Conservation (phyloP, 2,113 vertebrate genomes). For the Corynorhinus townsendii region DNA sequence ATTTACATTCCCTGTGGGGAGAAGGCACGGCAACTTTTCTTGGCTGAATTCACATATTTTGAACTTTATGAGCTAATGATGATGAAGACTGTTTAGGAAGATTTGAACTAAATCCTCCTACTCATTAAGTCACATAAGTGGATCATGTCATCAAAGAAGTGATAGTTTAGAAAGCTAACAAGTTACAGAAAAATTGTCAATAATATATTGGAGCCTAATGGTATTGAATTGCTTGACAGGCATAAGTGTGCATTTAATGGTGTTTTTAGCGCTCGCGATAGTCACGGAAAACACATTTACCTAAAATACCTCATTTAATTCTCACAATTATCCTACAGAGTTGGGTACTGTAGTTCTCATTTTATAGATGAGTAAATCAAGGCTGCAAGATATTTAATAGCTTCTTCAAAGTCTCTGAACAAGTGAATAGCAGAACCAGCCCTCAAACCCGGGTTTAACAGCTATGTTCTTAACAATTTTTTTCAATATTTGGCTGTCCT, state of each 20-base stretch:
- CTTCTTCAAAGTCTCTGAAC: neutral
- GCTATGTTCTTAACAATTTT: neutral
- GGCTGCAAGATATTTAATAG: neutral
- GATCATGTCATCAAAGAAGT: neutral
- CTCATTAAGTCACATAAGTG: neutral
- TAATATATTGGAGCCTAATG: neutral
- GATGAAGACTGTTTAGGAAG: neutral
- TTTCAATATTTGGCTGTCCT: neutral
- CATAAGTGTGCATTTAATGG: neutral
- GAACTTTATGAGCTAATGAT: neutral
- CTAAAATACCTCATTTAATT: slow-evolving; percentile 18
- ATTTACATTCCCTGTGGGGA: neutral
- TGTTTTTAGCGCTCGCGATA: neutral
- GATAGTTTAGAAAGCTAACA: neutral
- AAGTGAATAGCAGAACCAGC: neutral
- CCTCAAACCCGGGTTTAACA: neutral
- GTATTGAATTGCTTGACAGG: neutral
- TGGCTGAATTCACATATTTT: neutral
- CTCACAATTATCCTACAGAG: neutral
- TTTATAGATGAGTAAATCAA: neutral
- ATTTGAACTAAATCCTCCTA: neutral
- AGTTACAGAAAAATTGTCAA: neutral
- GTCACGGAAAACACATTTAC: neutral
- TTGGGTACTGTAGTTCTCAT: neutral
- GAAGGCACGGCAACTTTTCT: neutral